Evolutionary conservation across 2,113 vertebrate genomes (phyloP).

Genomic region (Sphyrna mokarran): DNA sequence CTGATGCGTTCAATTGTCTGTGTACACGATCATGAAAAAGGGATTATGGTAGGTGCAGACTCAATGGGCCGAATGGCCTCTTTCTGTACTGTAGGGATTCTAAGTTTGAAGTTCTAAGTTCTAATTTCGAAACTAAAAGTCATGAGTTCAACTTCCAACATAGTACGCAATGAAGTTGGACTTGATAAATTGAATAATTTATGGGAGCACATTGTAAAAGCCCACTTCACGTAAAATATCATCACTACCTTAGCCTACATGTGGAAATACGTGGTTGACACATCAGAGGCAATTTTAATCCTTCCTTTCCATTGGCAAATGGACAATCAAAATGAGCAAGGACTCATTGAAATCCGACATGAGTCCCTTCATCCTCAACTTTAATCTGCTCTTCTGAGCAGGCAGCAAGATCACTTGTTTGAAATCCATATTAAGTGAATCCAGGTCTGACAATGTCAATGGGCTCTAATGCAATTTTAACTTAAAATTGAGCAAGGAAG

Average conservation of each 20-base stretch:
- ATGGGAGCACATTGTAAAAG: neutral
- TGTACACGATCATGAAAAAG: too few relatives aligned
- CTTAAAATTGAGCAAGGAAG: neutral
- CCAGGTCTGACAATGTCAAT: neutral
- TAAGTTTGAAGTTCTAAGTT: too few relatives aligned
- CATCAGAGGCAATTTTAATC: neutral
- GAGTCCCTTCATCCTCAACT: too few relatives aligned
- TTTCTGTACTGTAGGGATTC: too few relatives aligned
- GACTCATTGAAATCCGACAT: too few relatives aligned
- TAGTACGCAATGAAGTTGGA: neutral
- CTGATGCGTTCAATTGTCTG: too few relatives aligned
- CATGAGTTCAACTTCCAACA: neutral
- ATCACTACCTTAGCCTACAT: neutral
- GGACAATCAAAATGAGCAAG: neutral
- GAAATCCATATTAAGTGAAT: neutral
- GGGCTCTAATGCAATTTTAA: neutral
- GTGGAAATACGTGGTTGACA: neutral
- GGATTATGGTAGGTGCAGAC: too few relatives aligned
- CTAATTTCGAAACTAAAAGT: too few relatives aligned
- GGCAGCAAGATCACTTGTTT: too few relatives aligned
- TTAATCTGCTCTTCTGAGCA: too few relatives aligned
- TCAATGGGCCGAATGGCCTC: too few relatives aligned
- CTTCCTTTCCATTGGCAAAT: neutral
- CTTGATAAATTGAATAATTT: neutral
- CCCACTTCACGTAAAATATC: neutral